Evolutionary conservation across 1,140 invertebrate genomes (phyloP), one percentile per base, ranked within the genome.

Genomic region (silkworm (Bombyx mori)): DNA sequence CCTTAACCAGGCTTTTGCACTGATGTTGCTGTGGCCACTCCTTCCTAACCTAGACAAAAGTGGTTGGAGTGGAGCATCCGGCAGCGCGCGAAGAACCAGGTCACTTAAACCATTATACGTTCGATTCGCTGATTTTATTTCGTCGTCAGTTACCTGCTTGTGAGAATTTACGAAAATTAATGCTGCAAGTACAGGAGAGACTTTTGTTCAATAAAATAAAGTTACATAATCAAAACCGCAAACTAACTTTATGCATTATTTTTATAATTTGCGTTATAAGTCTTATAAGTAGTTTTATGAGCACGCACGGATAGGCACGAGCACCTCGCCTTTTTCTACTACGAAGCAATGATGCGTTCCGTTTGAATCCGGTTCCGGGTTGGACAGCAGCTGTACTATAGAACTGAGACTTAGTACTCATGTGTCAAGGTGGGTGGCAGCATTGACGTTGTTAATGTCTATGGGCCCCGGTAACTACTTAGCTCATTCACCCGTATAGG

Each of bases 41-140:
- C 80, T 80, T 35, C 91, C 91, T 44, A 95, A 78, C 54, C 93
- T 86, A 22, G 90, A 88, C 44, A 96, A 71, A 18, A 95, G 79
- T 1, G 94, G 94, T 66, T 95, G 93, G 53, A 95, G 77, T 42
- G 94, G 89, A 52, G 90, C 89, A 75, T 95, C 94, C 1, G 94
- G 94, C 58, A 96, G 85, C 56, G 93, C 94, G 86, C 91, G 91
- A 47, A 95, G 88, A 7, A 95, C 93, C 57, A 95, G 89, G 73
- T 95, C 93, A 63, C 92, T 92, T 6, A 95, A 83, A 49, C 94
- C 93, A 48, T 89, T 87, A 69, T 92, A 95, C 62, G 92, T 92
- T 64, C 82, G 76, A 71, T 94, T 93, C 4, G 94, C 92, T 18
- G 81, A 67, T 60, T 90, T 89, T 42, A 94, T 89, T 65, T 94